A percentile compares a stretch with the other conserved stretches of the same genome.
These are phyloP conservation scores for Nebria salina DNA, from an alignment of 2,888 invertebrate species.

Conservation along the genomic window DNA sequence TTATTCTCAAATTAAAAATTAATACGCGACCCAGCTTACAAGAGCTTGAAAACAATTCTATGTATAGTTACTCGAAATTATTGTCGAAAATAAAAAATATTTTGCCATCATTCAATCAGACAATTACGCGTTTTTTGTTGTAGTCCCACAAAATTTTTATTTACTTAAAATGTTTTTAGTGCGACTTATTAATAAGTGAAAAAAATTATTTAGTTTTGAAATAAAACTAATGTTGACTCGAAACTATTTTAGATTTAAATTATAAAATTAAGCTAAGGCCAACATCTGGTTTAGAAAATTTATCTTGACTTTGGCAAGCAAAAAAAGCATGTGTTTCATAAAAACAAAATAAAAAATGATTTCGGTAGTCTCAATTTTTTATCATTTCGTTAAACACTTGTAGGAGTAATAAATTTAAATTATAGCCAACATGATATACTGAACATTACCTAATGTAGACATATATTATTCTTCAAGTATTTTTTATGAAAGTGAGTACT, in stretches of 20 bases:
- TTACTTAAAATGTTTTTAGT: too few relatives aligned
- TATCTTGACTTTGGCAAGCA: background rate
- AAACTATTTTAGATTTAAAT: background rate
- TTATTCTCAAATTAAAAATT: background rate
- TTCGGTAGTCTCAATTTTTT: background rate
- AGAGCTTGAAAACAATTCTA: too few relatives aligned
- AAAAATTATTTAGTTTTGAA: too few relatives aligned
- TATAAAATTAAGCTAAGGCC: background rate
- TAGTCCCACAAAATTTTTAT: too few relatives aligned
- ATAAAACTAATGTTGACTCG: too few relatives aligned
- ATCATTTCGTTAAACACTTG: background rate
- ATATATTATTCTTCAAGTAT: background rate
- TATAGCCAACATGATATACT: background rate
- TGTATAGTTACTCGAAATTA: too few relatives aligned
- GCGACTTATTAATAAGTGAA: too few relatives aligned
- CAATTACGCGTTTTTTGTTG: too few relatives aligned
- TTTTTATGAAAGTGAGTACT: background rate
- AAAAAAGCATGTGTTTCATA: background rate
- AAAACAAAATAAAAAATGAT: background rate
- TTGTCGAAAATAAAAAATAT: too few relatives aligned
- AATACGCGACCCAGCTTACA: too few relatives aligned
- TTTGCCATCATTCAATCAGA: too few relatives aligned
- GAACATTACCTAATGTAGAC: background rate
- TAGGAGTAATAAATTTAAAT: background rate
- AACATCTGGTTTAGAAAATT: background rate